phyloP scores from a whole-genome alignment of 2,888 invertebrate genomes.

The Drosophila atripex region DNA sequence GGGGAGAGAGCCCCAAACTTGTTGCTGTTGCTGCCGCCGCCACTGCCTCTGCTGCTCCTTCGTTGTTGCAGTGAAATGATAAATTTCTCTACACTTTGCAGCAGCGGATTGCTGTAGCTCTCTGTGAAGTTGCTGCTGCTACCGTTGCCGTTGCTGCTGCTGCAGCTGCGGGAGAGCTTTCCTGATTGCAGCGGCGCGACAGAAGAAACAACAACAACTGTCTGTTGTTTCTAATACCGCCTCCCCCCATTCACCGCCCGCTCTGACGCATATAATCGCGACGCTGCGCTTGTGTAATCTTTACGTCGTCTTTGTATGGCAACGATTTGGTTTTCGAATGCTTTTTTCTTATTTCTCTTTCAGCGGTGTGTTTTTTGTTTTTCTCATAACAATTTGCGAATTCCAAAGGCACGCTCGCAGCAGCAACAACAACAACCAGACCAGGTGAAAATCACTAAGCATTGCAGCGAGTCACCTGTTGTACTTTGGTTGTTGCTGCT shows the following conservation, averaged over 20 bases:
- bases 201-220: not conserved
- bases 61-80: constrained; percentile 71
- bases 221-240: constrained; percentile 61
- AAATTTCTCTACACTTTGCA: constrained; percentile 81
- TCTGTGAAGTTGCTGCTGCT: constrained; percentile 38
- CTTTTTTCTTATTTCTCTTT: constrained; percentile 39
- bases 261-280: constrained; percentile 46
- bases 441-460: constrained; percentile 69
- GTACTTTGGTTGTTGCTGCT: constrained; percentile 10
- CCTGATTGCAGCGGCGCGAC: constrained; percentile 61
- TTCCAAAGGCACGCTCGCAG: constrained; percentile 68
- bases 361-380: constrained; percentile 38
- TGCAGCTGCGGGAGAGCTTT: constrained; percentile 59
- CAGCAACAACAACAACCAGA: constrained; percentile 38
- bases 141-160: constrained; percentile 8
- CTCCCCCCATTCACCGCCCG: constrained; percentile 10
- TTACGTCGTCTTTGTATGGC: constrained; percentile 49
- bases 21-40: constrained; percentile 32
- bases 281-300: constrained; percentile 75
- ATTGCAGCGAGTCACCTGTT: constrained; percentile 62
- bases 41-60: constrained; percentile 17
- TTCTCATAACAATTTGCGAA: constrained; percentile 72
- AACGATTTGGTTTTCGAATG: constrained; percentile 43
- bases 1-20: constrained; percentile 56
- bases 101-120: constrained; percentile 50